These are phyloP conservation scores for Pantherophis alleghaniensis DNA, from an alignment of 2,797 vertebrate genomes.

Conservation along the genomic window DNA sequence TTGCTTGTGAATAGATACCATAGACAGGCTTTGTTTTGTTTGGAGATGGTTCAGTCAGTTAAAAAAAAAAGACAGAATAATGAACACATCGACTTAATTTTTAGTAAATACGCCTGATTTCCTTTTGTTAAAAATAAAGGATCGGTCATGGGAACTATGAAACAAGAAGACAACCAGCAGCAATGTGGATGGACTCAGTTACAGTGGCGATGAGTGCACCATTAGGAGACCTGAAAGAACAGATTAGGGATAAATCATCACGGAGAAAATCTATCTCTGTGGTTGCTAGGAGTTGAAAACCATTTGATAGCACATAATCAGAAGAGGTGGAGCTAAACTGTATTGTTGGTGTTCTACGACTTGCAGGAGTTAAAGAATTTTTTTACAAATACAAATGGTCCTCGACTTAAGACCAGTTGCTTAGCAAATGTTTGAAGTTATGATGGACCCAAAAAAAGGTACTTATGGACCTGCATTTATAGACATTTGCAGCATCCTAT, in stretches of 20 bases:
- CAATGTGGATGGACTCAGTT: background rate
- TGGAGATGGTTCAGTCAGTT: conserved; percentile 59
- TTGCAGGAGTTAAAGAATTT: background rate
- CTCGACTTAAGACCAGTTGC: background rate
- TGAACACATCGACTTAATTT: conserved; percentile 68
- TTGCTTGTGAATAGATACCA: conserved; percentile 66
- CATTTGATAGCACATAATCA: background rate
- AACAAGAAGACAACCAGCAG: conserved; percentile 32
- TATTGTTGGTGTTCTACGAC: background rate
- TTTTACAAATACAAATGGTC: background rate
- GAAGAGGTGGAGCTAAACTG: background rate
- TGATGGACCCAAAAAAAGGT: background rate
- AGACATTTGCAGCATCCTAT: too few species aligned
- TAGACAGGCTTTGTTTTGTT: conserved; percentile 69
- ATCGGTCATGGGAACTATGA: conserved; percentile 55
- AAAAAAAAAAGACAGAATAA: conserved; percentile 64
- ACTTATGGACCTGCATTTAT: background rate
- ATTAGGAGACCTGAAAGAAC: background rate
- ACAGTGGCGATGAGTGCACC: background rate
- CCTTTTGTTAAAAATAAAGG: conserved; percentile 66
- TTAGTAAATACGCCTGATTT: conserved; percentile 61
- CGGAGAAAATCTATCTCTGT: background rate
- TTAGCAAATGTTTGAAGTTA: background rate
- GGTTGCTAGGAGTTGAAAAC: background rate
- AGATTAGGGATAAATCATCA: background rate